phyloP scores from a whole-genome alignment of 37 sponge, comb jelly and placozoan genomes.

The Tethya wilhelma region DNA sequence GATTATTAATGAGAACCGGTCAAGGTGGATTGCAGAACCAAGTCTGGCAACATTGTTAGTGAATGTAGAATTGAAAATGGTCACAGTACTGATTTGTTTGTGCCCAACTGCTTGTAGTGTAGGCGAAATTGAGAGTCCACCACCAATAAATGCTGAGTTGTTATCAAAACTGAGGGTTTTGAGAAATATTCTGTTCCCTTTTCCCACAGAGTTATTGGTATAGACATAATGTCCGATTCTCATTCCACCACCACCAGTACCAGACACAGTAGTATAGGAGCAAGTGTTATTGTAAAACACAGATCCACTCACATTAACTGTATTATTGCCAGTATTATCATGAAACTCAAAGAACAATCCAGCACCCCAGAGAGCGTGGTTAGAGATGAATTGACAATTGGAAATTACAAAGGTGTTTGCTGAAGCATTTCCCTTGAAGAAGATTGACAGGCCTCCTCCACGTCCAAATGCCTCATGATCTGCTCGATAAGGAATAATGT shows the following conservation, averaged over 20 bases:
- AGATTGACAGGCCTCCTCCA: constrained; percentile 65
- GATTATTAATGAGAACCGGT: neutral
- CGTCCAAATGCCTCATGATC: constrained; percentile 46
- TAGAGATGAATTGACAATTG: constrained; percentile 25
- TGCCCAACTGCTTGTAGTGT: neutral
- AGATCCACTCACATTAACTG: neutral
- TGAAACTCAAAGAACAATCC: constrained; percentile 64
- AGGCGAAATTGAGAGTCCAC: constrained; percentile 37
- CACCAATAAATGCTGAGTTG: constrained; percentile 40
- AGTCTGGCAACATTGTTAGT: constrained; percentile 2
- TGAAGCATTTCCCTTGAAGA: constrained; percentile 51
- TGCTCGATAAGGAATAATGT: neutral
- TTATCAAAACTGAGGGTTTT: neutral
- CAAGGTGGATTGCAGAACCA: constrained; percentile 42
- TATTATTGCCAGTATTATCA: constrained; percentile 24
- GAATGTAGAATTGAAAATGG: constrained; percentile 15
- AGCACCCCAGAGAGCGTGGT: constrained; percentile 56
- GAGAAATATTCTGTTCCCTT: constrained; percentile 5
- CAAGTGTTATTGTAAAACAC: constrained; percentile 7
- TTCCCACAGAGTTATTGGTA: neutral
- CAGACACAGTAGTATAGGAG: neutral
- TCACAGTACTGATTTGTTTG: neutral
- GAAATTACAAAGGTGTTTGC: constrained; percentile 5
- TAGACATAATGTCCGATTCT: constrained; percentile 27
- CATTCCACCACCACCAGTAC: constrained; percentile 55